Evolutionary conservation across 2,797 vertebrate species (phyloP), one percentile per base, ranked within the genome.

Genomic region (Telmatherina bonti): DNA sequence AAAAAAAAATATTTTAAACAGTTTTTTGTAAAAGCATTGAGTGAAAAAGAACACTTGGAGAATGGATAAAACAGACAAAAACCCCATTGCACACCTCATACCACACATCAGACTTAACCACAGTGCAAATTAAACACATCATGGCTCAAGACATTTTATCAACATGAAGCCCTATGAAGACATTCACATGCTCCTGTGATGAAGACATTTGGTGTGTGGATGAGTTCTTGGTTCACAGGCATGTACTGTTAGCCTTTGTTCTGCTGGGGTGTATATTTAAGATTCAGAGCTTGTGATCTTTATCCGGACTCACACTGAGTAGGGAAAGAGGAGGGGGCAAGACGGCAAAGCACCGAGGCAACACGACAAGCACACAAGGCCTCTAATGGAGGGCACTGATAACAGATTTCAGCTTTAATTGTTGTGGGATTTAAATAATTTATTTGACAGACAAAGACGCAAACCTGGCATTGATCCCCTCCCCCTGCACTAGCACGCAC

Each of bases 371-470:
- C 76, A 81, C 74, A 62, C 38, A 2, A 70, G 62, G 59, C 51
- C 53, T 77, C 82, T 89, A 86, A 91, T 88, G 87, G 85, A 86
- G 67, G 81, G 78, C 38, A 51, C 84, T 54, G 91, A 94, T 93
- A 92, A 93, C 91, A 89, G 88, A 92, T 91, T 93, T 92, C 82
- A 80, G 84, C 80, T 88, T 91, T 92, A 90, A 93, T 94, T 93
- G 90, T 91, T 89, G 75, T 69, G 78, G 92, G 93, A 93, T 94
- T 94, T 94, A 86, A 93, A 94, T 94, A 91, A 94, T 94, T 93
- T 93, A 94, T 87, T 68, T 81, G 83, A 88, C 82, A 88, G 85
- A 91, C 88, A 91, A 91, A 89, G 88, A 87, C 54, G 61, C 82
- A 85, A 88, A 85, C 67, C 85, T 85, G 85, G 81, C 69, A 55